Evolutionary conservation across 30 jellyfish, hydroid and myxozoan genomes (phyloP).

Genomic region (Nemopilema nomurai): DNA sequence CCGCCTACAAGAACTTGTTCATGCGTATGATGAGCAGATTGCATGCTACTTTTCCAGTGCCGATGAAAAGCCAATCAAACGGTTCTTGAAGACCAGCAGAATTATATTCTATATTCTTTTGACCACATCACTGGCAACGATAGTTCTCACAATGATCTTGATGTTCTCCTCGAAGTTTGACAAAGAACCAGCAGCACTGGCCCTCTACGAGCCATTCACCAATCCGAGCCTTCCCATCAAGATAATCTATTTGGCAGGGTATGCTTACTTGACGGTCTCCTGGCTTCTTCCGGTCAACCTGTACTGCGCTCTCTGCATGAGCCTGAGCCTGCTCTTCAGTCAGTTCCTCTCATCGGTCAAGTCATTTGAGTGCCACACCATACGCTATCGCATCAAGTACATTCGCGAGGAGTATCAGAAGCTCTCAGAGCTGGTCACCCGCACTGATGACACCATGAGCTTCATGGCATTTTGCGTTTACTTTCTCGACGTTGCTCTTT

Average conservation of each 20-base stretch:
- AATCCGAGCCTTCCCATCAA: constrained; percentile 9
- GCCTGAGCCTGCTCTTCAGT: constrained; percentile 35
- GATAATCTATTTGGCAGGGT: background rate
- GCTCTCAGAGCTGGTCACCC: constrained; percentile 6
- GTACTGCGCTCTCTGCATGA: constrained; percentile 46
- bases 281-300: constrained; percentile 68
- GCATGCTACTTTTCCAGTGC: constrained; percentile 4
- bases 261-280: constrained; percentile 28
- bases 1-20: constrained; percentile 40
- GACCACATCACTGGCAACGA: background rate
- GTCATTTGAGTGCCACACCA: constrained; percentile 16
- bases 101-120: background rate
- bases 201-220: constrained; percentile 20
- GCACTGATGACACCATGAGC: constrained; percentile 49
- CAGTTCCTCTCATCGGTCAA: constrained; percentile 36
- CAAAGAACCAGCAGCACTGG: background rate
- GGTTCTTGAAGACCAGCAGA: constrained; percentile 4
- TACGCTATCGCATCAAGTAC: constrained; percentile 23
- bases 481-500: constrained; percentile 42
- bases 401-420: constrained; percentile 44
- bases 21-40: constrained; percentile 35
- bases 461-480: constrained; percentile 64
- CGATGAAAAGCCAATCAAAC: constrained; percentile 5
- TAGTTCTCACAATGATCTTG: background rate
- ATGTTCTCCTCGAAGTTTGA: background rate